A percentile compares a stretch with the other conserved stretches of the same genome.
These are phyloP conservation scores for Nicator chloris DNA, from an alignment of 2,113 vertebrate species.

Conservation along the genomic window DNA sequence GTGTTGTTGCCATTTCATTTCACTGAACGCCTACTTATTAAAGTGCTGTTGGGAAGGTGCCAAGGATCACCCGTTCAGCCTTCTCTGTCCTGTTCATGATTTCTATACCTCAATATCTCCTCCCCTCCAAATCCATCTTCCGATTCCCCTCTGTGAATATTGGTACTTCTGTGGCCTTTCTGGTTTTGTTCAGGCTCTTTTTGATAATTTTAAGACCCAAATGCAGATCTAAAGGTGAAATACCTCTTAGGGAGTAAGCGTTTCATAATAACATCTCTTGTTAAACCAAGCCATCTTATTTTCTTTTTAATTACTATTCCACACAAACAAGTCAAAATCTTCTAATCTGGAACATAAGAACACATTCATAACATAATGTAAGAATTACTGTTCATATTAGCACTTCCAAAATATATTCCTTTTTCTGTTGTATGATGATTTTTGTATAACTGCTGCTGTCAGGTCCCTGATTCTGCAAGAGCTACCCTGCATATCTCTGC, in stretches of 20 bases:
- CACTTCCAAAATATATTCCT: neutral
- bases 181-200: neutral
- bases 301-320: neutral
- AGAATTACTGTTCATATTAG: neutral
- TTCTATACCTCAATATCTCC: constrained; percentile 51
- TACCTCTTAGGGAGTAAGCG: neutral
- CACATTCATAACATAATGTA: neutral
- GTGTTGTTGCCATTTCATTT: constrained; percentile 54
- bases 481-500: neutral
- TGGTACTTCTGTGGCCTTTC: neutral
- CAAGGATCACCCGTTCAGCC: neutral
- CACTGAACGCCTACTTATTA: neutral
- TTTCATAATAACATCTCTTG: neutral
- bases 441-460: neutral
- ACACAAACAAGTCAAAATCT: neutral
- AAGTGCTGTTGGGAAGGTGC: constrained; percentile 28
- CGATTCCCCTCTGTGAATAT: neutral
- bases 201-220: neutral
- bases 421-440: neutral
- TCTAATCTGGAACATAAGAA: neutral
- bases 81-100: constrained; percentile 8
- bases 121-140: neutral
- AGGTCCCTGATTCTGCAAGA: neutral
- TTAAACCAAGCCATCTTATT: neutral
- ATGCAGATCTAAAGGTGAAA: neutral